phyloP scores from a whole-genome alignment of 2,113 vertebrate species.

The Macquaria ambigua region DNA sequence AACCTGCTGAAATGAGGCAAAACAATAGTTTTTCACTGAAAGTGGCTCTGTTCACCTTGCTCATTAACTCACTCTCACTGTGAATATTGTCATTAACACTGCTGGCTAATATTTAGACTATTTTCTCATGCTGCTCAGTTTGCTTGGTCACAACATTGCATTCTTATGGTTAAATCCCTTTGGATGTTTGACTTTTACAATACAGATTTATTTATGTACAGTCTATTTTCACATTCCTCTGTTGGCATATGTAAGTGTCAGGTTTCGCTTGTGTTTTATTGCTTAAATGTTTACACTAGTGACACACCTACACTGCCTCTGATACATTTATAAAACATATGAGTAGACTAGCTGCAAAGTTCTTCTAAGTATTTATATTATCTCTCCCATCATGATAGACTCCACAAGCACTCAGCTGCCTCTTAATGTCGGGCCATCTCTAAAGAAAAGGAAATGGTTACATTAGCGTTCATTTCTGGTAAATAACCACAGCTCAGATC shows the following conservation, averaged over 20 bases:
- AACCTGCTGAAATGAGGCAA: constrained; percentile 1
- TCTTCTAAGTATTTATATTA: constrained; percentile 24
- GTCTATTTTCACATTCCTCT: not conserved
- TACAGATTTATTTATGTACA: not conserved
- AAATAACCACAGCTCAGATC: constrained; percentile 58
- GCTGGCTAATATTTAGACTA: not conserved
- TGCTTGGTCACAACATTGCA: constrained; percentile 1
- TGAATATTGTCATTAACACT: constrained; percentile 25
- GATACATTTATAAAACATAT: constrained; percentile 14
- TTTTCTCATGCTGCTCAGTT: not conserved
- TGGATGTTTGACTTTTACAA: constrained; percentile 11
- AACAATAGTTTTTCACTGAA: not conserved
- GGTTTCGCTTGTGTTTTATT: not conserved
- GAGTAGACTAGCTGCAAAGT: constrained; percentile 14
- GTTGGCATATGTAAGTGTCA: not conserved
- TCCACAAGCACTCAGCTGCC: constrained; percentile 56
- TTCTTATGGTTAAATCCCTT: not conserved
- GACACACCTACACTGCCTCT: constrained; percentile 6
- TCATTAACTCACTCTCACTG: constrained; percentile 24
- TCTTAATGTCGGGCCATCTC: constrained; percentile 44
- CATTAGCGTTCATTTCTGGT: constrained; percentile 73
- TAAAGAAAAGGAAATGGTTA: constrained; percentile 62
- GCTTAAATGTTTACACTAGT: not conserved
- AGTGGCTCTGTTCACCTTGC: constrained; percentile 7
- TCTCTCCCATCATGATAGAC: constrained; percentile 25